A percentile compares a stretch with the other conserved stretches of the same genome.
Conservation (phyloP, 2,888 invertebrate genomes). For the Amphipoea lucens region DNA sequence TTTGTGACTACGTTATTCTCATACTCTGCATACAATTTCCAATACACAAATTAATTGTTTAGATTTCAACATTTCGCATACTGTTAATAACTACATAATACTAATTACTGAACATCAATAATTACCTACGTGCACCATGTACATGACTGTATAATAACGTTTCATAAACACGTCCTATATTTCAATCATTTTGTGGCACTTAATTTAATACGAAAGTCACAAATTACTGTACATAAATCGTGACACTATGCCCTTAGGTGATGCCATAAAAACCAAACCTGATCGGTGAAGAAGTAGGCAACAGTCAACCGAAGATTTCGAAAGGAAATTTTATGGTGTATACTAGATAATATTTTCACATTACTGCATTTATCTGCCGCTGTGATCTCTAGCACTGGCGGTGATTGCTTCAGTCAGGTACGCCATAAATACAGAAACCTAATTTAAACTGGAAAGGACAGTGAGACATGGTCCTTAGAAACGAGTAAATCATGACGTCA, state of each 20-base stretch:
- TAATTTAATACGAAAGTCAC: conserved; percentile 47
- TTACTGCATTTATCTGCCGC: conserved; percentile 61
- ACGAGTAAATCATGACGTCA: conserved; percentile 47
- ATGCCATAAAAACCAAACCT: conserved; percentile 59
- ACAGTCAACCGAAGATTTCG: conserved; percentile 63
- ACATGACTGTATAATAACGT: conserved; percentile 35
- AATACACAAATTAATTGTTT: conserved; percentile 17
- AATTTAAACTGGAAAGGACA: conserved; percentile 59
- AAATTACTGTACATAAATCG: conserved; percentile 59
- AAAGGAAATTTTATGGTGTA: conserved; percentile 67
- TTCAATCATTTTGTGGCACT: conserved; percentile 27
- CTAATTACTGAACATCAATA: conserved; percentile 37
- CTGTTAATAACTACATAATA: conserved; percentile 26
- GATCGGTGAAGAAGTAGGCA: conserved; percentile 59
- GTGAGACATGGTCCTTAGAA: conserved; percentile 26
- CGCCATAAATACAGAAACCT: conserved; percentile 50
- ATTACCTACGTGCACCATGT: conserved; percentile 31
- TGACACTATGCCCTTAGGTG: conserved; percentile 55
- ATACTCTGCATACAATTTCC: conserved; percentile 3
- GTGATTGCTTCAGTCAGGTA: conserved; percentile 63
- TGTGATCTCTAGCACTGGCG: conserved; percentile 59
- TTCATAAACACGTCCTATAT: conserved; percentile 46
- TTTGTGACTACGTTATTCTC: neutral
- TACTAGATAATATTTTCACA: conserved; percentile 66
- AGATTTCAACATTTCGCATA: conserved; percentile 15